Conservation (phyloP, 1,140 invertebrate species). For the Plectrocnemia conspersa region DNA sequence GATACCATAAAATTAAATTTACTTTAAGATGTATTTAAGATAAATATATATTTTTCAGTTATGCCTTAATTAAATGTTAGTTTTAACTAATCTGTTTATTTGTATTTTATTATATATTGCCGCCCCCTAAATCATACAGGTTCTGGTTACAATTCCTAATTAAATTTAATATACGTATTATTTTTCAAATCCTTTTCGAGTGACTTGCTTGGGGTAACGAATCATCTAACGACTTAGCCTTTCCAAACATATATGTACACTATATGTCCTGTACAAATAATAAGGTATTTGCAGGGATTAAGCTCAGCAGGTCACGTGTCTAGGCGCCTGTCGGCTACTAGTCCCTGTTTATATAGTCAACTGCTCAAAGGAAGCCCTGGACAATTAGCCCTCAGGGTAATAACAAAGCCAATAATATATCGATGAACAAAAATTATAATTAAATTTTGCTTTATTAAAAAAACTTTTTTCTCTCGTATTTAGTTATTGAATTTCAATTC, state of each 20-base stretch:
- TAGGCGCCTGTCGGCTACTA: constrained; percentile 11
- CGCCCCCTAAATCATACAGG: no score
- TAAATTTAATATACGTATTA: no score
- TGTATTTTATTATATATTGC: no score
- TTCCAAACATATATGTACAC: constrained; percentile 4
- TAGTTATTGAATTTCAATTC: background rate
- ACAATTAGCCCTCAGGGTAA: constrained; percentile 5
- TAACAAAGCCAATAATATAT: constrained; percentile 1
- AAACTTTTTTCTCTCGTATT: no score
- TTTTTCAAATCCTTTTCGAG: no score
- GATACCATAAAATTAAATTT: no score
- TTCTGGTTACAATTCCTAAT: no score
- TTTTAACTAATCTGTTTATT: no score
- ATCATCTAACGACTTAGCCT: constrained; percentile 2
- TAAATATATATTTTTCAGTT: no score
- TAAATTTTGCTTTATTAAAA: background rate
- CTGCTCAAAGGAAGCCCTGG: background rate
- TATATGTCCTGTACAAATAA: constrained; percentile 10
- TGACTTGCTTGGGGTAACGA: no score
- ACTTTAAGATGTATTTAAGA: no score
- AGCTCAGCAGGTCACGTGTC: constrained; percentile 6
- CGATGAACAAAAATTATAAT: constrained; percentile 6
- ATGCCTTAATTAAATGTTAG: no score
- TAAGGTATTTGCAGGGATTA: constrained; percentile 19
- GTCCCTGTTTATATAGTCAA: constrained; percentile 11